Evolutionary conservation across 2,888 invertebrate species (phyloP).

Genomic region (Omphaloscelis lunosa): DNA sequence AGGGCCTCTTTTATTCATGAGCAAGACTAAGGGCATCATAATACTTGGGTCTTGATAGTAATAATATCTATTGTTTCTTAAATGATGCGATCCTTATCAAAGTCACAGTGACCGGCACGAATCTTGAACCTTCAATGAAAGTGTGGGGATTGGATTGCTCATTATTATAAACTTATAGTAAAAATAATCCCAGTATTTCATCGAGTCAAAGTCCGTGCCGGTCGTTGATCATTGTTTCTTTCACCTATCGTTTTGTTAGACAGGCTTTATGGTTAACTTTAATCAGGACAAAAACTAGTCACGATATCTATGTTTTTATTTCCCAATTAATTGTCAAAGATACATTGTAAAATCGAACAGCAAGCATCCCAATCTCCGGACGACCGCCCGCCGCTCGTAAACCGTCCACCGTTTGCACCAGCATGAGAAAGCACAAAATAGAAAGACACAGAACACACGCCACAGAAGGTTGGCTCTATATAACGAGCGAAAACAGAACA

Average conservation of each 20-base stretch:
- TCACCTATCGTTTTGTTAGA: neutral
- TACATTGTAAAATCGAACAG: conserved; percentile 33
- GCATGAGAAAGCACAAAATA: conserved; percentile 7
- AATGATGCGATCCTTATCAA: neutral
- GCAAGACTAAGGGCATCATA: neutral
- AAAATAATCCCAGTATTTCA: neutral
- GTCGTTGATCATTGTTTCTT: neutral
- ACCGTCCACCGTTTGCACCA: conserved; percentile 19
- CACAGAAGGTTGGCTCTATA: neutral
- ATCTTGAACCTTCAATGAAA: neutral
- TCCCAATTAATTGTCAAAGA: conserved; percentile 19
- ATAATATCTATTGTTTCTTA: neutral
- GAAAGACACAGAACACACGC: neutral
- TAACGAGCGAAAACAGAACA: neutral
- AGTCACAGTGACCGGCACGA: neutral
- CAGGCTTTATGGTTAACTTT: neutral
- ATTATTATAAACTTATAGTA: neutral
- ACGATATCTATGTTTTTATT: conserved; percentile 5
- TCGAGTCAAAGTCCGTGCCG: too few species aligned
- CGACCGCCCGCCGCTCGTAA: conserved; percentile 29
- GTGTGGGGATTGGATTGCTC: neutral
- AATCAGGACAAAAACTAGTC: neutral
- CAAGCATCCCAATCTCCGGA: conserved; percentile 21
- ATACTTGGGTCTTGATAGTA: neutral
- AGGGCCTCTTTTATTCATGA: neutral